Evolutionary conservation across 2,797 vertebrate genomes (phyloP), one percentile per base, ranked within the genome.

Genomic region (Microcaecilia unicolor): DNA sequence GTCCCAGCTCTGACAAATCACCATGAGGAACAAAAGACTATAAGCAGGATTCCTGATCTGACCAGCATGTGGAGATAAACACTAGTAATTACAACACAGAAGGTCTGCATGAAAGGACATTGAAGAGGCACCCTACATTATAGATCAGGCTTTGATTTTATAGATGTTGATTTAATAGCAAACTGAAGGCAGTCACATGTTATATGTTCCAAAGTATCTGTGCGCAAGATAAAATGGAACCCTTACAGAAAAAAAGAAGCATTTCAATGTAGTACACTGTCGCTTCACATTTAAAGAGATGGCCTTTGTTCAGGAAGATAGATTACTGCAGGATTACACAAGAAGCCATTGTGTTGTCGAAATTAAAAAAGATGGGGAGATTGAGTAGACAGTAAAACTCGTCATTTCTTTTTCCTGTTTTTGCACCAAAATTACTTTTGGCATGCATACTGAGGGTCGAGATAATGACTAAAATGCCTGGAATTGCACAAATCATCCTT

Each of bases 401-500:
- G 29, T 49, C 28, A 55, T 67, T 63, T 64, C 31, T 47, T 29
- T 46, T 49, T 31, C 42, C 28, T 52, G 25, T 50, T 48, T 57
- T 49, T 40, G 4, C 55, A 43, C 45, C 48, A 58, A 58, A 43
- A 48, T 54, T 39, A 48, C 51, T 55, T 31, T 59, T 25, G 37
- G 33, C 33, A 39, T 61, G 40, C 52, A 52, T 58, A 42, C 39
- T 50, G 47, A 64, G 59, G 55, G 54, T 70, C 76, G 73, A 57
- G 70, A 81, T 84, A 78, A 71, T 70, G 61, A 60, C 73, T 79
- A 78, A 79, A 72, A 70, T 61, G 43, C 34, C 37, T 46, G 55
- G 64, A 83, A 86, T 83, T 86, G 62, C 79, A 84, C 88, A 84
- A 86, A 81, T 82, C 68, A 42, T 37, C 25, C 56, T 58, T 62